Evolutionary conservation across 64 coral and sea anemone species (phyloP).

Genomic region (Exaiptasia diaphana): DNA sequence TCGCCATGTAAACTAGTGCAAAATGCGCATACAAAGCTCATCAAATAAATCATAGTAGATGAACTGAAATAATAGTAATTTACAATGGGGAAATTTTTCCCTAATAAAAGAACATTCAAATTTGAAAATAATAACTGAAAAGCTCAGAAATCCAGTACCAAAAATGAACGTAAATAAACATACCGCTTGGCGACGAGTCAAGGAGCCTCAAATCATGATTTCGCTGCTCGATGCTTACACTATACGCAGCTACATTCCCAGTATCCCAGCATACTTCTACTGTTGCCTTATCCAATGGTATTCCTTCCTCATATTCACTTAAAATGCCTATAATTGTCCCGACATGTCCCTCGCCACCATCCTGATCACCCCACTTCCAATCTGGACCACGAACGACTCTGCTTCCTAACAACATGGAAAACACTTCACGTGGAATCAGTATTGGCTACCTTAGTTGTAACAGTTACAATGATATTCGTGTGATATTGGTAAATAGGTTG

Average conservation of each 20-base stretch:
- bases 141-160: background rate
- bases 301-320: background rate
- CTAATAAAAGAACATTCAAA: background rate
- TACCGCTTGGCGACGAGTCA: slow-evolving; percentile 61
- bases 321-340: slow-evolving; percentile 41
- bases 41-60: no score
- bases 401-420: background rate
- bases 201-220: slow-evolving; percentile 43
- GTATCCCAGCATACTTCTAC: slow-evolving; percentile 49
- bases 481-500: no score
- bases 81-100: background rate
- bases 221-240: slow-evolving; percentile 5
- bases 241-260: background rate
- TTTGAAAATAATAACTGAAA: background rate
- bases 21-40: no score
- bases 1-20: no score
- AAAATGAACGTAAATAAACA: background rate
- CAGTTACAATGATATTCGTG: no score
- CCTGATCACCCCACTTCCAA: slow-evolving; percentile 45
- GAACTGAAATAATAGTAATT: no score
- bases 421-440: no score
- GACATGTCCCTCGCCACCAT: slow-evolving; percentile 51
- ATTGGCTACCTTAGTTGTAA: no score
- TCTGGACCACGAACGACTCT: slow-evolving; percentile 57
- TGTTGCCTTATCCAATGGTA: background rate